A percentile compares a stretch with the other conserved stretches of the same genome.
Conservation (phyloP, 2,113 vertebrate genomes). For the Mionectes macconnelli region DNA sequence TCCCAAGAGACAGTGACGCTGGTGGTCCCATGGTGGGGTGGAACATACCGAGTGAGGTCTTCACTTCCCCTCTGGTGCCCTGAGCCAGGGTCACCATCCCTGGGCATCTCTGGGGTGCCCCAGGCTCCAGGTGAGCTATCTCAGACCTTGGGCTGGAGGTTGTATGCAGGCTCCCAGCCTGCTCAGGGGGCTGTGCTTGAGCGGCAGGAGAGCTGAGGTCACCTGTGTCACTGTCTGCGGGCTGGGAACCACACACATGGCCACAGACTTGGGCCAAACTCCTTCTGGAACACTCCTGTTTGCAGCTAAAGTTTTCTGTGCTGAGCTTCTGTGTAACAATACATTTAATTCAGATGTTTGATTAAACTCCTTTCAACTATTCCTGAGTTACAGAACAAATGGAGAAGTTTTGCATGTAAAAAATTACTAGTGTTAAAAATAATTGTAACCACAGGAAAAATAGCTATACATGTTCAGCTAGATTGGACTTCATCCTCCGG, state of each 20-base stretch:
- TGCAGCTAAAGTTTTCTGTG: not conserved
- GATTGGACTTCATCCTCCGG: not conserved
- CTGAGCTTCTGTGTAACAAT: not conserved
- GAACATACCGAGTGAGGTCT: not conserved
- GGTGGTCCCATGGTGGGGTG: not conserved
- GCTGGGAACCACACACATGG: accelerated
- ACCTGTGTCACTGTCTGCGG: not conserved
- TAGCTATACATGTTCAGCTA: not conserved
- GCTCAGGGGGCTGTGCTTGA: not conserved
- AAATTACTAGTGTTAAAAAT: not conserved
- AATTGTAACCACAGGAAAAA: not conserved
- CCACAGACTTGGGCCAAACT: not conserved
- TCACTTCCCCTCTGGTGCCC: not conserved
- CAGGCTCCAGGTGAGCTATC: not conserved
- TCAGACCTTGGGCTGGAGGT: not conserved
- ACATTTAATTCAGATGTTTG: not conserved
- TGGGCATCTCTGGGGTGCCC: not conserved
- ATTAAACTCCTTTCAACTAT: not conserved
- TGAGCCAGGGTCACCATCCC: not conserved
- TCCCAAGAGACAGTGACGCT: not conserved
- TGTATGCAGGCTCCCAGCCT: not conserved
- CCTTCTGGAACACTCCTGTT: too few species aligned
- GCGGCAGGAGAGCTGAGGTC: not conserved
- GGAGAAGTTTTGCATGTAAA: not conserved
- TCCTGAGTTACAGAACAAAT: not conserved